Conservation (phyloP, 2,888 invertebrate species). For the Scrobipalpa atriplicella region DNA sequence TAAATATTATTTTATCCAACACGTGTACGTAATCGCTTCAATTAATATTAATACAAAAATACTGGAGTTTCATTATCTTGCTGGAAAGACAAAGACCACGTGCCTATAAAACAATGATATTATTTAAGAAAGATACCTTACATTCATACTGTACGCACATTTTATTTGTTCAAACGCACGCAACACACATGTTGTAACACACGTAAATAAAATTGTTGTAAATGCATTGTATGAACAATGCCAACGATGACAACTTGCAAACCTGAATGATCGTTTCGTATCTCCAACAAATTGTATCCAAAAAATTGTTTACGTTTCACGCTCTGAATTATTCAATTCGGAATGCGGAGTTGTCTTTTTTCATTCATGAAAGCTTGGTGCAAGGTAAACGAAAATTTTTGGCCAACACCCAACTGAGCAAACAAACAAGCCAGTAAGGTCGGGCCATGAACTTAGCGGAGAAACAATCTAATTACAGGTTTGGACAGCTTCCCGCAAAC, state of each 20-base stretch:
- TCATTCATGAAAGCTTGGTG: conserved; percentile 28
- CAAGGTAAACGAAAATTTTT: conserved; percentile 34
- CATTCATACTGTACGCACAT: no score
- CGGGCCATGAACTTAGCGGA: not conserved
- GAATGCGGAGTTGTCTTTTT: conserved; percentile 23
- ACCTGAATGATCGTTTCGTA: not conserved
- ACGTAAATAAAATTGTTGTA: no score
- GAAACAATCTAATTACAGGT: no score
- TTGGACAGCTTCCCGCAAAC: no score
- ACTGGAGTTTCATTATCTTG: not conserved
- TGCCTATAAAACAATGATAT: no score
- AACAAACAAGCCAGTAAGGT: conserved; percentile 10
- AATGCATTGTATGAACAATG: not conserved
- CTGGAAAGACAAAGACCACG: no score
- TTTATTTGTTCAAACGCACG: no score
- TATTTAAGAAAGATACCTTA: no score
- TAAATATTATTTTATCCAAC: conserved; percentile 46
- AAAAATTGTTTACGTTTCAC: conserved; percentile 6
- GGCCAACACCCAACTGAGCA: conserved; percentile 34
- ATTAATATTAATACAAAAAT: not conserved
- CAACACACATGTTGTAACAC: no score
- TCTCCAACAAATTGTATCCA: not conserved
- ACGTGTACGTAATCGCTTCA: not conserved
- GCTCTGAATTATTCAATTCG: conserved; percentile 18
- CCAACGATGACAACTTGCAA: not conserved